These are phyloP conservation scores for Laupala kohalensis DNA, from an alignment of 1,140 invertebrate genomes.

Conservation along the genomic window DNA sequence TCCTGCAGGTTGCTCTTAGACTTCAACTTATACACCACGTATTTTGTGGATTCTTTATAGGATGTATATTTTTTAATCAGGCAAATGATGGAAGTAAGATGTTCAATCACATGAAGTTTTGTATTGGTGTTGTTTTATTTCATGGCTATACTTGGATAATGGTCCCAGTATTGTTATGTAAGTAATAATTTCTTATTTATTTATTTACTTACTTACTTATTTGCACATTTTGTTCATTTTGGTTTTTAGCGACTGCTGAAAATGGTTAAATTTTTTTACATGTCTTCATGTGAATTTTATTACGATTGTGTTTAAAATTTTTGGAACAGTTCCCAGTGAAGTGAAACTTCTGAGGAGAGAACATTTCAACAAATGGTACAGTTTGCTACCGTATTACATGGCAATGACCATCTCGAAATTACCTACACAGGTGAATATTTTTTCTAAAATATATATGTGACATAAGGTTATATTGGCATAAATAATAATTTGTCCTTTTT, in stretches of 20 bases:
- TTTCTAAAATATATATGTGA: no score
- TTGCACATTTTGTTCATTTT: no score
- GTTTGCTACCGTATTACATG: slow-evolving; percentile 60
- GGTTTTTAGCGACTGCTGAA: no score
- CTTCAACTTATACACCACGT: slow-evolving; percentile 45
- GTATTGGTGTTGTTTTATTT: slow-evolving; percentile 45
- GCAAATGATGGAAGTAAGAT: slow-evolving; percentile 45
- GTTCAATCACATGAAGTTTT: slow-evolving; percentile 52
- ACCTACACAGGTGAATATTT: slow-evolving; percentile 39
- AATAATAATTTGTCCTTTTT: no score
- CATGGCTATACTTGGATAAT: slow-evolving; percentile 50
- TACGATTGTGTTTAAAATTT: no score
- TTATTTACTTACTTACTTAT: no score
- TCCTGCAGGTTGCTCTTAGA: slow-evolving; percentile 31
- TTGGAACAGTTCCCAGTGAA: slow-evolving; percentile 56
- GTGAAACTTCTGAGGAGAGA: slow-evolving; percentile 67
- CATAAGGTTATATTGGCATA: no score
- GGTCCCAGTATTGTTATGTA: slow-evolving; percentile 35
- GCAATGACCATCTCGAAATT: slow-evolving; percentile 57
- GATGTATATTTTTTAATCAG: slow-evolving; percentile 41
- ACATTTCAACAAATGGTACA: slow-evolving; percentile 75
- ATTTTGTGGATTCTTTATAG: slow-evolving; percentile 39
- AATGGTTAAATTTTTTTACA: no score
- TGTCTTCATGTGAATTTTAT: no score
- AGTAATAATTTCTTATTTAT: slow-evolving; percentile 5